Evolutionary conservation across 2,113 vertebrate species (phyloP).

Genomic region (Apodemus sylvaticus): DNA sequence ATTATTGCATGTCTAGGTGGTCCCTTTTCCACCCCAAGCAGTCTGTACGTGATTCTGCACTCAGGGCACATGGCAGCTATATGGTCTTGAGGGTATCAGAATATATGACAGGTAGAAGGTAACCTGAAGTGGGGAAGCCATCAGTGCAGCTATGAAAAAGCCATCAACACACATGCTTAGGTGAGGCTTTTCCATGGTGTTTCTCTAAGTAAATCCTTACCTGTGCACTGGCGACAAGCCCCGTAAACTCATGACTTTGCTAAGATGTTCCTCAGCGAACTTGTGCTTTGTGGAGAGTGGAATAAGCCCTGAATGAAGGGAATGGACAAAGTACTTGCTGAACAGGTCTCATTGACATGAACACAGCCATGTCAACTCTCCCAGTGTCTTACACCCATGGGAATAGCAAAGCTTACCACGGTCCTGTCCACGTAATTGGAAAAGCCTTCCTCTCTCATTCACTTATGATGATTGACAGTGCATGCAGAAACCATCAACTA

Average conservation of each 20-base stretch:
- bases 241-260: neutral
- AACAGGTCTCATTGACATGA: neutral
- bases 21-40: no score
- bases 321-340: neutral
- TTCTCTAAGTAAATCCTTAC: neutral
- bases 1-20: no score
- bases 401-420: no score
- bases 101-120: neutral
- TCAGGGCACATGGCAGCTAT: neutral
- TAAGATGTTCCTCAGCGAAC: neutral
- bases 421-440: neutral
- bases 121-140: neutral
- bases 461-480: neutral
- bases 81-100: neutral
- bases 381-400: neutral
- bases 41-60: neutral
- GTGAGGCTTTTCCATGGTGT: neutral
- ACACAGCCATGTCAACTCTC: neutral
- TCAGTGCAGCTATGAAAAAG: accelerated
- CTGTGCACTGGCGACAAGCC: neutral
- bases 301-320: neutral
- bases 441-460: neutral
- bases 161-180: neutral
- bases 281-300: neutral
- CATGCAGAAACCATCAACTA: neutral